Evolutionary conservation across 2,888 invertebrate species (phyloP), one percentile per base, ranked within the genome.

Genomic region (Meiosimyza platycephala): DNA sequence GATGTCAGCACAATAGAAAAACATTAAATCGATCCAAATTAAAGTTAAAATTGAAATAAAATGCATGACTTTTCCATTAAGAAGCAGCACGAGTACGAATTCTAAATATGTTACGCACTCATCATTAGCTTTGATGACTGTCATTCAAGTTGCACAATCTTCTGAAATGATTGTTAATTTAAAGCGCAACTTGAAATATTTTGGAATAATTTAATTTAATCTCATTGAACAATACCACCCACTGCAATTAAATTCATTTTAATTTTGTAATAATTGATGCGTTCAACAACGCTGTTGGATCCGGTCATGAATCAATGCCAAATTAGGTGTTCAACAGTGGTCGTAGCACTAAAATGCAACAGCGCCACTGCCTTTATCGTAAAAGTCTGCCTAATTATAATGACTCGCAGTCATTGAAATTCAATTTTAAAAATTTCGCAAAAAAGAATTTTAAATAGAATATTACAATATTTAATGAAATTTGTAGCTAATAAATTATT

Each of bases 231-330:
- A 47, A 40, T 47, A 15, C 15, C 16, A 47, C 59, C n/a, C 48
- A 62, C 16, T 28, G 63, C 28, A 50, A 64, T 64, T 50, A 18
- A 51, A 52, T 57, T 59, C 3, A 12, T 54, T 33, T 16, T 72
- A 65, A 72, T 71, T 55, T 13, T 55, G 50, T 52, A 50, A 70
- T 71, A 71, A 71, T 55, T 67, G 64, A 72, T 55, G 55, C 65
- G 64, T 59, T 59, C 55, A 65, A 59, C 18, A 28, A 51, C 18
- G 50, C 28, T 55, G 59, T 9, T 51, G 62, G 54, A n/a, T n/a
- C 18, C 51, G 59, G 40, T 54, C 57, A 33, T 65, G 71, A 71
- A 72, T 51, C 72, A 65, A 51, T 54, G 52, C 60, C 72, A 54
- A 66, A 67, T 72, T 67, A 62, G 66, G 52, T 64, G 51, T 62